Evolutionary conservation across 2,888 invertebrate species (phyloP).

Genomic region (Hirtodrosophila alboralis): DNA sequence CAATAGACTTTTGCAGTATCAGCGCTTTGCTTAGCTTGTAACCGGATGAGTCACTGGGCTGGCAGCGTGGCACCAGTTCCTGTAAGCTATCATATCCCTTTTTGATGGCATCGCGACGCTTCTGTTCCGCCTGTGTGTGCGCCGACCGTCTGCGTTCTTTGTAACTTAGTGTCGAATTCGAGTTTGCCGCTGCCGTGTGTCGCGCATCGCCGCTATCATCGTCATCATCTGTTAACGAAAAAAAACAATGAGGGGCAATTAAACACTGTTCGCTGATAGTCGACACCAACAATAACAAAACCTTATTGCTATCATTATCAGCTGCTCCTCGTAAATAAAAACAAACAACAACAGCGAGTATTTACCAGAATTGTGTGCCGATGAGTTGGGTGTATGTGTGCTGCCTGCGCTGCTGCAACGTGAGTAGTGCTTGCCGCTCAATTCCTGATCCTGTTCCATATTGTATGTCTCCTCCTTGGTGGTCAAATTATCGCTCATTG

Average conservation of each 20-base stretch:
- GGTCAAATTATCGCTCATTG: slow-evolving; percentile 61
- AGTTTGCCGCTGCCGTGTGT: slow-evolving; percentile 57
- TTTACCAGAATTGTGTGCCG: slow-evolving; percentile 91
- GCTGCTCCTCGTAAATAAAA: slow-evolving; percentile 44
- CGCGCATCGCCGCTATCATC: slow-evolving; percentile 87
- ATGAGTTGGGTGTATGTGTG: slow-evolving; percentile 90
- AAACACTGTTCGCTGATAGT: slow-evolving; percentile 48
- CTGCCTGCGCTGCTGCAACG: slow-evolving; percentile 91
- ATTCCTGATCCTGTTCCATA: slow-evolving; percentile 85
- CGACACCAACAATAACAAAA: slow-evolving; percentile 24
- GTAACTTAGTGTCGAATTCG: slow-evolving; percentile 89
- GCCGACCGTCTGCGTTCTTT: slow-evolving; percentile 97
- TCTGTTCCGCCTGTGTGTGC: slow-evolving; percentile 98
- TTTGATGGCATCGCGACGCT: slow-evolving; percentile 97
- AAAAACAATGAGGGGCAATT: slow-evolving; percentile 29
- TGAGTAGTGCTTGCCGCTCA: slow-evolving; percentile 86
- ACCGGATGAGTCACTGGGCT: slow-evolving; percentile 94
- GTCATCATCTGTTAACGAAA: slow-evolving; percentile 85
- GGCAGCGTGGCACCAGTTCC: slow-evolving; percentile 96
- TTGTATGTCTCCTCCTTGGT: slow-evolving; percentile 57
- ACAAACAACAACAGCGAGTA: slow-evolving; percentile 12
- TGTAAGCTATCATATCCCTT: slow-evolving; percentile 98
- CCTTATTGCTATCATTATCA: slow-evolving; percentile 52
- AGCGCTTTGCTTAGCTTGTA: slow-evolving; percentile 98
- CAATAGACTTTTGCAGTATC: slow-evolving; percentile 95